Evolutionary conservation across 2,888 invertebrate genomes (phyloP).

Genomic region (Oscheius sp.): DNA sequence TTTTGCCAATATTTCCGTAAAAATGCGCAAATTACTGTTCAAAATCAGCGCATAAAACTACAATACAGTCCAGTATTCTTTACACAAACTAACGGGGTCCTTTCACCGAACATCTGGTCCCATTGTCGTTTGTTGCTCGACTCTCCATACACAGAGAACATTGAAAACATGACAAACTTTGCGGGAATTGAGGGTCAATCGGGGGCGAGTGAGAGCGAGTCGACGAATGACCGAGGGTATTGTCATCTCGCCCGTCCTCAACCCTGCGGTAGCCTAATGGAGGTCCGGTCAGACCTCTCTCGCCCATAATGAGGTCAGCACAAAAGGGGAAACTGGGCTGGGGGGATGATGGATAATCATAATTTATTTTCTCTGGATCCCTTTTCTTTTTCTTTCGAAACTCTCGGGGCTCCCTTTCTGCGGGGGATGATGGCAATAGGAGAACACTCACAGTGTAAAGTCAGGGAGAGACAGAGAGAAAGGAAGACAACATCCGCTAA

Average conservation of each 20-base stretch:
- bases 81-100: no score
- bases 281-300: background rate
- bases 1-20: no score
- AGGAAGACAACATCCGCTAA: background rate
- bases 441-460: background rate
- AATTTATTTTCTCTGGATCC: background rate
- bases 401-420: background rate
- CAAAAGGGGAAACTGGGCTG: background rate
- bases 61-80: no score
- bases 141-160: no score
- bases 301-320: background rate
- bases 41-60: no score
- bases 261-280: background rate
- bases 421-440: background rate
- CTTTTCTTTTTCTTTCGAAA: background rate
- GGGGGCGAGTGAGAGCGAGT: background rate
- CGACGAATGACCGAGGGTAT: background rate
- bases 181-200: background rate
- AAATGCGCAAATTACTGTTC: no score
- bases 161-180: background rate
- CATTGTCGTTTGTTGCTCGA: no score
- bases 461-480: no score
- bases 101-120: no score
- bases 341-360: background rate
- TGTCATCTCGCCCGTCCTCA: background rate